Evolutionary conservation across 2,888 invertebrate species (phyloP).

Genomic region (Torymus texanus): DNA sequence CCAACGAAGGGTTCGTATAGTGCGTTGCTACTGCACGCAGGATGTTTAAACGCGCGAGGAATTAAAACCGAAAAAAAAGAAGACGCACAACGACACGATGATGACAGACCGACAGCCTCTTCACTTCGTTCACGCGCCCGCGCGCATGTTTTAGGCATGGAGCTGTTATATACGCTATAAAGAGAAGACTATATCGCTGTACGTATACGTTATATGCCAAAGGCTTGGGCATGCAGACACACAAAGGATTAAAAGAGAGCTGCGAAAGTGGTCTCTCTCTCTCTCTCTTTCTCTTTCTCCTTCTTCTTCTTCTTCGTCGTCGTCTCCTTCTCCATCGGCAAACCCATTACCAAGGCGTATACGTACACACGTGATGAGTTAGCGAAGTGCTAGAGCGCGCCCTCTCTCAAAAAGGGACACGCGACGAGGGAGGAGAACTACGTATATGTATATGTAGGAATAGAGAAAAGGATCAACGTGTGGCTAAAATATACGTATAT

Average conservation of each 20-base stretch:
- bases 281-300: not conserved
- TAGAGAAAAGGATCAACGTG: slow-evolving; percentile 26
- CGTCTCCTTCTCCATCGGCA: slow-evolving; percentile 56
- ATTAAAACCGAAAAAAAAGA: too few species aligned
- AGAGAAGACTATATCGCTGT: not conserved
- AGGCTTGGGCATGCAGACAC: slow-evolving; percentile 22
- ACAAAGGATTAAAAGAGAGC: slow-evolving; percentile 30
- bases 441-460: not conserved
- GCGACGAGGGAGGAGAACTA: not conserved
- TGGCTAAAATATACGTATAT: not conserved
- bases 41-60: too few species aligned
- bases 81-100: too few species aligned
- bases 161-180: not conserved
- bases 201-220: not conserved
- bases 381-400: slow-evolving; percentile 28
- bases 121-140: too few species aligned
- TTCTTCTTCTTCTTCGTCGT: too few species aligned
- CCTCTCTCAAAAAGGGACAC: not conserved
- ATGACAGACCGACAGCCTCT: too few species aligned
- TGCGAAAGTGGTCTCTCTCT: slow-evolving; percentile 19
- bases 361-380: slow-evolving; percentile 57
- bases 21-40: too few species aligned
- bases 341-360: slow-evolving; percentile 60
- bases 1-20: too few species aligned
- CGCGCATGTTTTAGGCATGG: too few species aligned